phyloP scores from a whole-genome alignment of 2,888 invertebrate species.

The Drepana falcataria region DNA sequence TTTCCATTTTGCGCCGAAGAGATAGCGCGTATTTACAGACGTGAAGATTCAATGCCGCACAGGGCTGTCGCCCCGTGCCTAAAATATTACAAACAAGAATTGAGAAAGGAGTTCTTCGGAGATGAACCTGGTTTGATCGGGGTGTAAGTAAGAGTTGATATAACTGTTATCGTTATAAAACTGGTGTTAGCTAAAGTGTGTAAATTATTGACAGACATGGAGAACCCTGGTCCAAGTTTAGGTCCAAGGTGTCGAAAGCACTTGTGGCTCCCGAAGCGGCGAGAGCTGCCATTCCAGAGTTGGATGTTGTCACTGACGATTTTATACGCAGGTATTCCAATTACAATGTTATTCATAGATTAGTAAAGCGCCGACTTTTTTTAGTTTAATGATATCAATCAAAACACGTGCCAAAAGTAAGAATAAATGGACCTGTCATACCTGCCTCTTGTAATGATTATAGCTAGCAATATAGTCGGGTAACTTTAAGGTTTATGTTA shows the following conservation, averaged over 20 bases:
- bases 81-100: constrained; percentile 83
- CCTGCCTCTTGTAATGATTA: constrained; percentile 21
- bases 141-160: constrained; percentile 78
- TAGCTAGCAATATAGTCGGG: constrained; percentile 26
- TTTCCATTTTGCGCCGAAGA: constrained; percentile 86
- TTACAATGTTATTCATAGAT: background rate
- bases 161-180: background rate
- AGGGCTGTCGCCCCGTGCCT: constrained; percentile 86
- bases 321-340: constrained; percentile 82
- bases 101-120: constrained; percentile 84
- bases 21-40: constrained; percentile 83
- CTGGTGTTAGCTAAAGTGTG: background rate
- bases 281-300: constrained; percentile 84
- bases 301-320: constrained; percentile 86
- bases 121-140: constrained; percentile 86
- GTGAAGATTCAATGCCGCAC: constrained; percentile 84
- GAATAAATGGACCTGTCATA: constrained; percentile 26
- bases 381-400: constrained; percentile 3
- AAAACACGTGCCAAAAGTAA: constrained; percentile 8
- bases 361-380: background rate
- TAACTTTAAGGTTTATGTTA: constrained; percentile 29
- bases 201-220: constrained; percentile 83
- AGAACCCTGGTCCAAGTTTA: constrained; percentile 90
- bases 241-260: constrained; percentile 90
- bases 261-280: constrained; percentile 89